These are phyloP conservation scores for Coryphaenoides rupestris DNA, from an alignment of 2,113 vertebrate genomes.

Conservation along the genomic window DNA sequence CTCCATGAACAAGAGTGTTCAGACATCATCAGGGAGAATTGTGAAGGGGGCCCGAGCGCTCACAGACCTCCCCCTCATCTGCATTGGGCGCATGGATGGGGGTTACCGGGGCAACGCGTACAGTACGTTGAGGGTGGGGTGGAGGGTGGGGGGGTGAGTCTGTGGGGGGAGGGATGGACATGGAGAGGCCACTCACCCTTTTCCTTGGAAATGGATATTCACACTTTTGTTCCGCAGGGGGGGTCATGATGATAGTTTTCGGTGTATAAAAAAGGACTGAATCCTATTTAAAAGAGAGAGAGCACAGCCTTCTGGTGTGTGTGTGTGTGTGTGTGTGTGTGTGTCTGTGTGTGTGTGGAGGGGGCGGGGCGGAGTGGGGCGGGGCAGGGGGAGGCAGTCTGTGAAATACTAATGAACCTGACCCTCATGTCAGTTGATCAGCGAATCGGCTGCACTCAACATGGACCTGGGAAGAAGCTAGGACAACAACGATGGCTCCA, in stretches of 20 bases:
- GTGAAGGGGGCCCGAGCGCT: conserved; percentile 62
- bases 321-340: too few species aligned
- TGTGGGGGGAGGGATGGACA: conserved; percentile 11
- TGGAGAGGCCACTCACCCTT: conserved; percentile 60
- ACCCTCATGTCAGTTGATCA: too few species aligned
- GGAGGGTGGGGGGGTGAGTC: conserved; percentile 45
- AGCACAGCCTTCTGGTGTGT: too few species aligned
- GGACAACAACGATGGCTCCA: too few species aligned
- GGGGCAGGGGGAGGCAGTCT: too few species aligned
- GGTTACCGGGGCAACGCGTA: conserved; percentile 75
- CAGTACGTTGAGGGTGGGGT: conserved; percentile 51
- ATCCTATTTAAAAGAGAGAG: conserved; percentile 38
- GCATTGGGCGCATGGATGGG: conserved; percentile 69
- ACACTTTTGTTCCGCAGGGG: conserved; percentile 62
- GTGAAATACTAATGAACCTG: too few species aligned
- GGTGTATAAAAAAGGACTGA: conserved; percentile 51
- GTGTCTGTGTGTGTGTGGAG: too few species aligned
- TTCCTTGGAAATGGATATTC: conserved; percentile 76
- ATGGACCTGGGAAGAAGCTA: too few species aligned
- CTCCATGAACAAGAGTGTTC: conserved; percentile 71
- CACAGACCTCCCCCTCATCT: conserved; percentile 67
- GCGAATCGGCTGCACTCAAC: too few species aligned
- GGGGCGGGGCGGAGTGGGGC: too few species aligned
- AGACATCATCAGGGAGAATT: conserved; percentile 71
- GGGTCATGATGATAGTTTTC: conserved; percentile 61